A percentile compares a stretch with the other conserved stretches of the same genome.
These are phyloP conservation scores for Pteromalus puparum DNA, from an alignment of 1,140 invertebrate species.

Conservation along the genomic window DNA sequence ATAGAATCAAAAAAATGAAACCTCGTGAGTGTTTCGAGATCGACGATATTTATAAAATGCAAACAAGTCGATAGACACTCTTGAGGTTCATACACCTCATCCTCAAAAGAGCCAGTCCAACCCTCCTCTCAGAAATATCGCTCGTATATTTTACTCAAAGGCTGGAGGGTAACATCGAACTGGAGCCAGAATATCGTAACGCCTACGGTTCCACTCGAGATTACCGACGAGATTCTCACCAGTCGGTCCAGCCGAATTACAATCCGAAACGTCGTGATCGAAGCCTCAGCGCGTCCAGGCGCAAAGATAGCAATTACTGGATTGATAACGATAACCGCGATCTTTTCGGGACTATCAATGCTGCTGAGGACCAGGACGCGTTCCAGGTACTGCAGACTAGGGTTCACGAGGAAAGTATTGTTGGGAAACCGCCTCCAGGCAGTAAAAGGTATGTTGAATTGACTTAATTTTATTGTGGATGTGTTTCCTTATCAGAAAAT, in stretches of 20 bases:
- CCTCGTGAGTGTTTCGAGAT: not conserved
- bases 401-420: slow-evolving; percentile 66
- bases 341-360: slow-evolving; percentile 61
- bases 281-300: slow-evolving; percentile 62
- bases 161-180: slow-evolving; percentile 70
- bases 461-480: too few species aligned
- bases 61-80: not conserved
- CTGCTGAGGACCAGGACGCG: slow-evolving; percentile 64
- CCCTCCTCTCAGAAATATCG: not conserved
- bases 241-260: not conserved
- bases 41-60: not conserved
- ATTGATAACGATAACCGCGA: slow-evolving; percentile 63
- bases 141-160: slow-evolving; percentile 40
- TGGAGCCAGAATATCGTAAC: slow-evolving; percentile 75
- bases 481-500: too few species aligned
- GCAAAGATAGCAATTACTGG: slow-evolving; percentile 63
- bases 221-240: slow-evolving; percentile 46
- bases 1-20: not conserved
- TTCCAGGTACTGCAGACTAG: slow-evolving; percentile 67
- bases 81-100: not conserved
- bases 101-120: not conserved
- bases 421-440: slow-evolving; percentile 65
- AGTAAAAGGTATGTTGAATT: slow-evolving; percentile 61
- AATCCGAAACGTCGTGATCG: slow-evolving; percentile 58
- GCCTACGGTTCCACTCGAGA: slow-evolving; percentile 60